These are phyloP conservation scores for Parnassius orleans DNA, from an alignment of 2,888 invertebrate genomes.

Conservation along the genomic window DNA sequence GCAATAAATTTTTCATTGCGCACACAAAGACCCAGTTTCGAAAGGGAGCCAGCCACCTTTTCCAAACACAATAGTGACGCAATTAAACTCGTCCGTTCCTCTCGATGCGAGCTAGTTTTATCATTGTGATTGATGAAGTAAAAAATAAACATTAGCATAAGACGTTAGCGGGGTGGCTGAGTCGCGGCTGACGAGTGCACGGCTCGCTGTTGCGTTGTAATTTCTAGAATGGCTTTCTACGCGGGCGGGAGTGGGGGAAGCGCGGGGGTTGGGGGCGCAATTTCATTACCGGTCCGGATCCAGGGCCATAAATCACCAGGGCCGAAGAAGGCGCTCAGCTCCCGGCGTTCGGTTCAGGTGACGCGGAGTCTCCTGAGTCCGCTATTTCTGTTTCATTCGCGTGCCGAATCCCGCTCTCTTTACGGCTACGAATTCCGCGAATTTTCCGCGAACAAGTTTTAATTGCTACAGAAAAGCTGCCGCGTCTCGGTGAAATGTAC, in stretches of 20 bases:
- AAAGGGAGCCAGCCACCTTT: constrained; percentile 37
- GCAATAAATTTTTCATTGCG: constrained; percentile 70
- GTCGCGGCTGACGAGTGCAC: constrained; percentile 50
- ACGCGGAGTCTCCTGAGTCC: constrained; percentile 73
- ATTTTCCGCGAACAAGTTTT: constrained; percentile 61
- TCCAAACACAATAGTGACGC: constrained; percentile 38
- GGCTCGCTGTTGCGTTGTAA: constrained; percentile 75
- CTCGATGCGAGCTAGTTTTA: constrained; percentile 33
- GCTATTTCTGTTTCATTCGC: constrained; percentile 71
- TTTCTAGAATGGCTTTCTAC: constrained; percentile 75
- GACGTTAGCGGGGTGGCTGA: constrained; percentile 36
- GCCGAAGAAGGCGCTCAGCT: constrained; percentile 77
- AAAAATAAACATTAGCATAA: constrained; percentile 64
- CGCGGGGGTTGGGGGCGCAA: constrained; percentile 62
- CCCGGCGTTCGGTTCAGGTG: constrained; percentile 80
- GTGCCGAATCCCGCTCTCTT: constrained; percentile 70
- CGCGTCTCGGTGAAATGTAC: constrained; percentile 3
- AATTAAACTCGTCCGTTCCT: constrained; percentile 43
- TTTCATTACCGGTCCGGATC: constrained; percentile 81
- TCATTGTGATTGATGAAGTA: constrained; percentile 51
- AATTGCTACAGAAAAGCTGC: constrained; percentile 51
- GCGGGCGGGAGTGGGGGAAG: constrained; percentile 50
- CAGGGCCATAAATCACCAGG: constrained; percentile 80
- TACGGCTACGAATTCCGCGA: constrained; percentile 70
- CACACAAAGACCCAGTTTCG: constrained; percentile 51